A percentile compares a stretch with the other conserved stretches of the same genome.
Conservation (phyloP, 2,888 invertebrate species). For the Seira sanloemensis region DNA sequence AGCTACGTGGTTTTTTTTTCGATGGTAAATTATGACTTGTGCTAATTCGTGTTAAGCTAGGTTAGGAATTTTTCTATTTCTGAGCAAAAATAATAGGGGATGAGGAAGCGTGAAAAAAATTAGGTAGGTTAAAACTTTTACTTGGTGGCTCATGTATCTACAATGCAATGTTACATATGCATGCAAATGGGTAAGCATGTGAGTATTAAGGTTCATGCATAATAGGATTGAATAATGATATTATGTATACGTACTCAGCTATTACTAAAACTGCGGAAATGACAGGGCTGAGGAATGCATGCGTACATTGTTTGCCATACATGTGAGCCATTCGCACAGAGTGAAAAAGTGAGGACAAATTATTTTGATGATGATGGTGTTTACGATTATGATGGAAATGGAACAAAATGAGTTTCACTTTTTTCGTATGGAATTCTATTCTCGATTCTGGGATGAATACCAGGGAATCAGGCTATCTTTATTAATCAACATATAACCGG, state of each 20-base stretch:
- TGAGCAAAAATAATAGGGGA: background rate
- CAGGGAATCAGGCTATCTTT: background rate
- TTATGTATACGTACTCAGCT: background rate
- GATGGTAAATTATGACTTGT: slow-evolving; percentile 18
- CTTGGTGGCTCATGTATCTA: background rate
- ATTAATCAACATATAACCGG: background rate
- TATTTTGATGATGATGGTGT: slow-evolving; percentile 14
- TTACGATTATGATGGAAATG: slow-evolving; percentile 43
- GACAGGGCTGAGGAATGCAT: slow-evolving; percentile 24
- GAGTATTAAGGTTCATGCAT: background rate
- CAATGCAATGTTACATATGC: background rate
- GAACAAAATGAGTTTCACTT: slow-evolving; percentile 53
- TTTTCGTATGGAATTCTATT: slow-evolving; percentile 15
- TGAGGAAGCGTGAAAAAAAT: background rate
- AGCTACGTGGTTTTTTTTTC: no score
- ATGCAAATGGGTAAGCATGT: background rate
- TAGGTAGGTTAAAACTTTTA: background rate
- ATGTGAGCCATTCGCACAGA: background rate
- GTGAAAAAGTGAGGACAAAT: slow-evolving; percentile 24
- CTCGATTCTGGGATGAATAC: background rate
- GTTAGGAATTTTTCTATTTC: slow-evolving; percentile 34
- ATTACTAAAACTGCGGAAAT: slow-evolving; percentile 43
- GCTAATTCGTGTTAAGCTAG: slow-evolving; percentile 41
- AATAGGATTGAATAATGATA: slow-evolving; percentile 36
- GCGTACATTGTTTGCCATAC: slow-evolving; percentile 1